A percentile compares a stretch with the other conserved stretches of the same genome.
Evolutionary conservation across 1,140 invertebrate genomes (phyloP).

Genomic region (Matsumurasca onukii): DNA sequence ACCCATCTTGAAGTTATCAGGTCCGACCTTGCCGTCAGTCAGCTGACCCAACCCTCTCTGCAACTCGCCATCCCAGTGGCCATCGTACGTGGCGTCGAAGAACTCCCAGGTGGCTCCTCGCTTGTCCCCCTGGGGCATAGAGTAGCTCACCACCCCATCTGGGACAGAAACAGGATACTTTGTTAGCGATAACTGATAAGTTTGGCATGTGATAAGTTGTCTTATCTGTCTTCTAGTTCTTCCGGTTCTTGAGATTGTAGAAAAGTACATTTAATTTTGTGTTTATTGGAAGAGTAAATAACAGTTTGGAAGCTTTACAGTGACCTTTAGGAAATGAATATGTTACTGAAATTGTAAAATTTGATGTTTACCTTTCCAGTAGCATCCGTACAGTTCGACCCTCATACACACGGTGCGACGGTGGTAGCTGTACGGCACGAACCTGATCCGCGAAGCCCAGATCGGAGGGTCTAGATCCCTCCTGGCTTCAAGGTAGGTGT

Average conservation of each 20-base stretch:
- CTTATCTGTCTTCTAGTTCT: too few relatives aligned
- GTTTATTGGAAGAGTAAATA: too few relatives aligned
- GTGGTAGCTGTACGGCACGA: conserved; percentile 79
- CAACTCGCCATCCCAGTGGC: conserved; percentile 68
- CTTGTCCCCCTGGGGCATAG: conserved; percentile 79
- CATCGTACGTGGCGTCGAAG: conserved; percentile 90
- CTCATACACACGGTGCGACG: conserved; percentile 81
- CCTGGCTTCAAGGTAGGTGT: conserved; percentile 75
- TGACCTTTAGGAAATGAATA: too few relatives aligned
- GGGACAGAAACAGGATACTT: conserved; percentile 43
- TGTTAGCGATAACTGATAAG: too few relatives aligned
- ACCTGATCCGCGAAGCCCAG: conserved; percentile 72
- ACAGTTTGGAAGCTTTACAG: too few relatives aligned
- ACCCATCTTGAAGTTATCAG: conserved; percentile 70
- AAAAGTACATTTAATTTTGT: too few relatives aligned
- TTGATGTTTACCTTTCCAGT: conserved; percentile 67
- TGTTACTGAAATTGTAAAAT: too few relatives aligned
- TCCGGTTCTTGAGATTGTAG: too few relatives aligned
- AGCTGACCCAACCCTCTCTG: conserved; percentile 81
- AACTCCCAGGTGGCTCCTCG: conserved; percentile 76
- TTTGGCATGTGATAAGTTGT: too few relatives aligned
- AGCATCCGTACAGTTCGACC: conserved; percentile 77
- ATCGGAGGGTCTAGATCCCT: conserved; percentile 72
- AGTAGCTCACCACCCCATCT: conserved; percentile 80
- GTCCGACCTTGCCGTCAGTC: conserved; percentile 69